Conservation (phyloP, 2,888 invertebrate species). For the Argyra leucocephala region DNA sequence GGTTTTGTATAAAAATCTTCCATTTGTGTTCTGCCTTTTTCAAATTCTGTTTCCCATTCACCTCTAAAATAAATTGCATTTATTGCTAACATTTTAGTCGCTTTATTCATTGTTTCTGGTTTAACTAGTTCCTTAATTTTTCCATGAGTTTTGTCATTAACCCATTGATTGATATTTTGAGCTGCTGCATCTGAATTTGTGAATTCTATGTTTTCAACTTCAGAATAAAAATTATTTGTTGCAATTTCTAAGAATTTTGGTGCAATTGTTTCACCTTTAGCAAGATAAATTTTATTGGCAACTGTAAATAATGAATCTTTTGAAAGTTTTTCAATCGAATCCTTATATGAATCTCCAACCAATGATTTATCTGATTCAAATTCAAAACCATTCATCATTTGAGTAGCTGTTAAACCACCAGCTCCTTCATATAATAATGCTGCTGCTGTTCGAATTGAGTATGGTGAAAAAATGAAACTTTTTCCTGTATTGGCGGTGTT, state of each 20-base stretch:
- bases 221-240: too few species aligned
- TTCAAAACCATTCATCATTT: conserved; percentile 48
- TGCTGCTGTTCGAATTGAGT: conserved; percentile 59
- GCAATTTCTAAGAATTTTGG: too few species aligned
- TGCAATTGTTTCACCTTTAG: conserved; percentile 49
- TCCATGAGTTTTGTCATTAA: conserved; percentile 64
- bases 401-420: conserved; percentile 48
- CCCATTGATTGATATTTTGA: conserved; percentile 70
- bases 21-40: conserved; percentile 48
- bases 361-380: neutral
- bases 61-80: conserved; percentile 86
- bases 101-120: conserved; percentile 46
- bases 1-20: conserved; percentile 57
- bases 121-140: conserved; percentile 72
- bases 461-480: conserved; percentile 59
- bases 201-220: conserved; percentile 58
- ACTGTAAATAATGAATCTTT: too few species aligned
- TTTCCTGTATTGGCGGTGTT: conserved; percentile 47
- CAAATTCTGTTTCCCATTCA: conserved; percentile 64
- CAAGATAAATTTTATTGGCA: conserved; percentile 66
- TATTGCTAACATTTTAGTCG: conserved; percentile 63
- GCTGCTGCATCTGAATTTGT: conserved; percentile 44
- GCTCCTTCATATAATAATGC: conserved; percentile 61
- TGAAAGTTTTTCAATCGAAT: too few species aligned
- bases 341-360: conserved; percentile 18